Conservation (phyloP, 2,797 vertebrate genomes). For the Austrolebias charrua region DNA sequence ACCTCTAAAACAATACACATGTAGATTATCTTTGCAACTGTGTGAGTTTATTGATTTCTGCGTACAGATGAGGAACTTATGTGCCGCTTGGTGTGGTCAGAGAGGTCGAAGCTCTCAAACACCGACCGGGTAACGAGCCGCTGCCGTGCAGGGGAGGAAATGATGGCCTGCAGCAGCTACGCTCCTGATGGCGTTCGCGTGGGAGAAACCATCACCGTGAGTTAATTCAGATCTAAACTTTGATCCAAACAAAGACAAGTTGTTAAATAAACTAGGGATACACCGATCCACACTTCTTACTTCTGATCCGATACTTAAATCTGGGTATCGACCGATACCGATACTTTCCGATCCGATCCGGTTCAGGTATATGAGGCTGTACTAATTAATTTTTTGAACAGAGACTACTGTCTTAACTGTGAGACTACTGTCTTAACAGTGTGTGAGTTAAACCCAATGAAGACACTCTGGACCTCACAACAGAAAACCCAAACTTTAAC, state of each 20-base stretch:
- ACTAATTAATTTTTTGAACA: too few relatives aligned
- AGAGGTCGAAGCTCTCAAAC: constrained; percentile 66
- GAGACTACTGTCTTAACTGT: too few relatives aligned
- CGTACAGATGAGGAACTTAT: constrained; percentile 77
- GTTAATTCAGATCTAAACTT: neutral
- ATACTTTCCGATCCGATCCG: too few relatives aligned
- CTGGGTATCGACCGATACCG: too few relatives aligned
- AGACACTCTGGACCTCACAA: too few relatives aligned
- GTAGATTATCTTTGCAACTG: neutral
- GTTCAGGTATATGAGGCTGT: too few relatives aligned
- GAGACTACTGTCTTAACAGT: too few relatives aligned
- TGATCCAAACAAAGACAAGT: neutral
- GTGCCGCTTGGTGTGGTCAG: constrained; percentile 89
- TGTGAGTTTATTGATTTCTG: neutral
- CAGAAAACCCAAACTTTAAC: too few relatives aligned
- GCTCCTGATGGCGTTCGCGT: constrained; percentile 65
- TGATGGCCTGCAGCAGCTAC: constrained; percentile 88
- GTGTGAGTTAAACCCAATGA: too few relatives aligned
- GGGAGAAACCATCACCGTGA: constrained; percentile 83
- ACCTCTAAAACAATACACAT: neutral
- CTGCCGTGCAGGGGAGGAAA: constrained; percentile 81
- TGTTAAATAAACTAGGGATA: neutral
- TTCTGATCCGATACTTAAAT: too few relatives aligned
- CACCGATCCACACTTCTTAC: too few relatives aligned
- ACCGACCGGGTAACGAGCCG: constrained; percentile 51